Base-by-base conservation (phyloP, 1,140 invertebrate genomes). In the Drosophila kikkawai region DNA sequence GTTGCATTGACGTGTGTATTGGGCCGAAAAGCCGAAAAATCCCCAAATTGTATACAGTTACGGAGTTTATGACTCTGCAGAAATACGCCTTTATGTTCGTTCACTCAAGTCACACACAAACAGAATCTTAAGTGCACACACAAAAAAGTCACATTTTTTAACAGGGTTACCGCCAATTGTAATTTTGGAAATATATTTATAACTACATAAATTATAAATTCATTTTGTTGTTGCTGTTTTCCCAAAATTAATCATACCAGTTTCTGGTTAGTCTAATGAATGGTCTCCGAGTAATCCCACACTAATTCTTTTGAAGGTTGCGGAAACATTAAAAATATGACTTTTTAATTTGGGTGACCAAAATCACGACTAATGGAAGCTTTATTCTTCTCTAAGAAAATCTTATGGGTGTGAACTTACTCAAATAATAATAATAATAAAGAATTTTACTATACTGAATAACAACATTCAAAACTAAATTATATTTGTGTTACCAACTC, bases 1-100 rank as follows among this genome's bases (percentile, higher is more conserved):
- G 60, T 61, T 69, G 47, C 57, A 84, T 59, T 85, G 81, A 84
- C 79, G 77, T 77, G 81, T 67, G 67, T 59, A 71, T 53, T 47
- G 66, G 37, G 26, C 68, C 36, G 36, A 70, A 56, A 29, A 44
- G 34, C 29, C 48, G 8, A 58, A 66, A 73, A 71, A 59, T 42
- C 53, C 68, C 70, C 55, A 22, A 73, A 74, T 42, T 73, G 70
- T 74, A 60, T 74, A 74, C 53, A 34, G 29, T 44, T 42, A 44
- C 22, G 32, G 56, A 51, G 70, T 74, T 74, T 74, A 74, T 73
- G 69, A 73, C 67, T 73, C 44, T 71, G 69, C 69, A 73, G 67
- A 60, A 71, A 55, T 65, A 69, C 55, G 47, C 12, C 45, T 19
- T 66, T 67, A 42, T 42, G 59, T 22, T 64, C 13, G 36, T 22